Evolutionary conservation across 2,888 invertebrate genomes (phyloP), one percentile per base, ranked within the genome.

Genomic region (Scrobipalpa atriplicella): DNA sequence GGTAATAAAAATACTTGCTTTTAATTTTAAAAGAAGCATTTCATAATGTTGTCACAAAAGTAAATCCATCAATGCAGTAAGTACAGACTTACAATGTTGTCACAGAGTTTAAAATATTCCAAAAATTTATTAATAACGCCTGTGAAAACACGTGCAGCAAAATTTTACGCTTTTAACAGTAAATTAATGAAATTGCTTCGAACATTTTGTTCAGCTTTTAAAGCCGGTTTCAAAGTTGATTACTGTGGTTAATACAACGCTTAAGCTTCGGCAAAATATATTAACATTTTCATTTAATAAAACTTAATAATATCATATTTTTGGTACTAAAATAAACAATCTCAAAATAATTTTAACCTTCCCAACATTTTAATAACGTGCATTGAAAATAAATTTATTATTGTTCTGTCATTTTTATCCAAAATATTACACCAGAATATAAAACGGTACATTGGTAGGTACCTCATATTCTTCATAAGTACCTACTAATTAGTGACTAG

Each of bases 81-180:
- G 58, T 47, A 62, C 29, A 29, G 43, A 47, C 11, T 19, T 11
- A 18, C 9, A 36, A 43, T 11, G 11, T 38, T 43, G 10, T 18
- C 52, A 18, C 62, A 66, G 41, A 54, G 63, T 54, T n/a, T 60
- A 21, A 69, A 68, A 29, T 41, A 60, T 11, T 58, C 64, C 66
- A 74, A 74, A 76, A 76, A 67, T 71, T 70, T 51, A 70, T 58
- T 73, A 69, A 64, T 54, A 68, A 68, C 68, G 60, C 67, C 58
- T 36, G 58, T 78, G 11, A 75, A 75, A 71, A 67, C 58, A 64
- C 68, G 18, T 68, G 29, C n/a, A 29, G 58, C 58, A 38, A 58
- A 54, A 19, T 54, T 68, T 18, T 64, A 67, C 19, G 73, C 69
- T 21, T 54, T 54, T 54, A 54, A 19, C 21, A 9, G 21, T 11